Percentiles rank a stretch among this genome's conserved stretches.
Evolutionary conservation across 2,888 invertebrate species (phyloP).

Genomic region (Lepidonotus clava): DNA sequence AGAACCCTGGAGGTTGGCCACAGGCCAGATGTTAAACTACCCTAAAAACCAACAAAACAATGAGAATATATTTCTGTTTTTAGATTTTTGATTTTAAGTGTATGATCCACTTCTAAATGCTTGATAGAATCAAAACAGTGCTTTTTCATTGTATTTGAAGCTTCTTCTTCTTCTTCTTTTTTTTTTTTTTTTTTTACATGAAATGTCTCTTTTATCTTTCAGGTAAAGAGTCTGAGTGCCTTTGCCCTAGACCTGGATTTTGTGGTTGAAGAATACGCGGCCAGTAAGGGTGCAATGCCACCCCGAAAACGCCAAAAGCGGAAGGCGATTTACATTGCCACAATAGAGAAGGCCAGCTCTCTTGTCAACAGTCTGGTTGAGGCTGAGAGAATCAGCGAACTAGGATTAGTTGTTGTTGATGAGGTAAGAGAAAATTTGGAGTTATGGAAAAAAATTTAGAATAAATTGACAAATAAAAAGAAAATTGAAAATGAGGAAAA

Average conservation of each 20-base stretch:
- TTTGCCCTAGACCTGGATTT: slow-evolving; percentile 94
- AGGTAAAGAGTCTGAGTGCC: slow-evolving; percentile 91
- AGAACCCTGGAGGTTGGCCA: no score
- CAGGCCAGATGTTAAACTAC: no score
- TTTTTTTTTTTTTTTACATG: neutral
- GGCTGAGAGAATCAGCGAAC: slow-evolving; percentile 85
- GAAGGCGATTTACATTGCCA: slow-evolving; percentile 92
- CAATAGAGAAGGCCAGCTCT: slow-evolving; percentile 95
- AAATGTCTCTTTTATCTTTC: slow-evolving; percentile 50
- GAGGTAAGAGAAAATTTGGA: slow-evolving; percentile 84
- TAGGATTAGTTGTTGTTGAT: slow-evolving; percentile 92
- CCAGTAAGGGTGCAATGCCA: slow-evolving; percentile 90
- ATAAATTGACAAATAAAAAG: no score
- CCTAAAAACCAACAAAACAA: no score
- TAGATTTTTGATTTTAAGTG: neutral
- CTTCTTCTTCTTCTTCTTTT: neutral
- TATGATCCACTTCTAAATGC: neutral
- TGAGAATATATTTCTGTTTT: no score
- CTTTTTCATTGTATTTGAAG: neutral
- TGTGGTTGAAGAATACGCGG: slow-evolving; percentile 96
- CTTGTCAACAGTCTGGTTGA: slow-evolving; percentile 93
- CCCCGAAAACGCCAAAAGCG: slow-evolving; percentile 90
- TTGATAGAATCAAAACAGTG: neutral
- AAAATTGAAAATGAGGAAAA: no score
- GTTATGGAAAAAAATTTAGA: no score